Evolutionary conservation across 2,113 vertebrate genomes (phyloP).

Genomic region (Serinus canaria): DNA sequence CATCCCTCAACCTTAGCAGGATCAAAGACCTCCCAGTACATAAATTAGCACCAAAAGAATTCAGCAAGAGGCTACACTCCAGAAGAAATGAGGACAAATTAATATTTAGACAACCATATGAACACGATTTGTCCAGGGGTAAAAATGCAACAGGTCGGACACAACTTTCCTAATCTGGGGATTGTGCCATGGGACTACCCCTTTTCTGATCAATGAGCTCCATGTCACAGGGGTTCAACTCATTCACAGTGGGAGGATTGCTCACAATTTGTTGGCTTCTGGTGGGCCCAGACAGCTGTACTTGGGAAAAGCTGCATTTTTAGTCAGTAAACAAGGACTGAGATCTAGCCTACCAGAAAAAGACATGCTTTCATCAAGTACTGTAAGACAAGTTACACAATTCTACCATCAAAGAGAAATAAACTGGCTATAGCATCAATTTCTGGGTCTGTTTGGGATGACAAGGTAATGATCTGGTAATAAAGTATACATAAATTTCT

Average conservation of each 20-base stretch:
- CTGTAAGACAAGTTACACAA: neutral
- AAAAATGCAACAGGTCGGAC: neutral
- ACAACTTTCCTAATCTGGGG: neutral
- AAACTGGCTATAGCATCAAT: neutral
- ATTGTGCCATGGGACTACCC: neutral
- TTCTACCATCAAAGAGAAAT: neutral
- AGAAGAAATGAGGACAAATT: neutral
- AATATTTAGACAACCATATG: neutral
- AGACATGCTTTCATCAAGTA: neutral
- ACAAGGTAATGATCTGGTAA: neutral
- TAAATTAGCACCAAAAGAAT: neutral
- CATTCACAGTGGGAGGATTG: rapidly evolving
- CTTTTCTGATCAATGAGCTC: neutral
- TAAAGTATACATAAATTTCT: neutral
- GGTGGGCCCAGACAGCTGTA: too few species aligned
- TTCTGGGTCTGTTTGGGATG: neutral
- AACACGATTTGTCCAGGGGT: neutral
- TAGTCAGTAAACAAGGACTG: neutral
- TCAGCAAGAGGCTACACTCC: rapidly evolving
- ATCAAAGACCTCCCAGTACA: neutral
- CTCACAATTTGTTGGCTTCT: neutral
- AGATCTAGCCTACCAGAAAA: neutral
- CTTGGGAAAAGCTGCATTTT: neutral
- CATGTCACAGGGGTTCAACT: neutral
- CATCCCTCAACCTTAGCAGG: neutral